phyloP scores from a whole-genome alignment of 2,113 vertebrate species.

The Pedionomus torquatus region DNA sequence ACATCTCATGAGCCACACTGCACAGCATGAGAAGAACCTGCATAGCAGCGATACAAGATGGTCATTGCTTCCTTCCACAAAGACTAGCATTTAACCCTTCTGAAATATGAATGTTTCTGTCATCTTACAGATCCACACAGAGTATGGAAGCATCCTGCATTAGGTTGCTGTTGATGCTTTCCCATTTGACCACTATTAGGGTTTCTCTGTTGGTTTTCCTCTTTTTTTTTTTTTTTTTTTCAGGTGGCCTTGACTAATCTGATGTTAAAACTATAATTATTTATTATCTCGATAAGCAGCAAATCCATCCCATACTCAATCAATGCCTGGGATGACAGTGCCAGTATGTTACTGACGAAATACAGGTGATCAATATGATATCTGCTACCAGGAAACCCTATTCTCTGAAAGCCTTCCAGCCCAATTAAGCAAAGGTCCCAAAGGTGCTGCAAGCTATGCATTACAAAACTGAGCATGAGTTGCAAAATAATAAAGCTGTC shows the following conservation, averaged over 20 bases:
- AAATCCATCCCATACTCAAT: not conserved
- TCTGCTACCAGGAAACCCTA: not conserved
- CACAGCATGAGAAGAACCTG: not conserved
- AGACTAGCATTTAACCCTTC: not conserved
- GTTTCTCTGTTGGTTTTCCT: not conserved
- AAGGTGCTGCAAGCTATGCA: not conserved
- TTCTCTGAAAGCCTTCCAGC: not conserved
- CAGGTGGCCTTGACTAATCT: not conserved
- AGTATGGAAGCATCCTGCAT: not conserved
- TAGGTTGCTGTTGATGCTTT: not conserved
- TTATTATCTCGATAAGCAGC: not conserved
- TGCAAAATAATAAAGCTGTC: not conserved
- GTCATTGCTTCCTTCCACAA: not conserved
- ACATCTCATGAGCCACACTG: not conserved
- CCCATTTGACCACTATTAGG: not conserved
- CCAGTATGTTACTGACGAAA: not conserved
- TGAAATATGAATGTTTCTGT: not conserved
- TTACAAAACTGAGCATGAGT: not conserved
- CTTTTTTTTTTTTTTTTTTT: not conserved
- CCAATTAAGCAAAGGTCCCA: not conserved
- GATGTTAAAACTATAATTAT: not conserved
- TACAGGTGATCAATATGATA: not conserved
- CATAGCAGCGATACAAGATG: accelerated
- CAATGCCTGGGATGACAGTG: not conserved
- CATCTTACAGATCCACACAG: not conserved